phyloP scores from a whole-genome alignment of 2,113 vertebrate species.

The Rhagologus leucostigma region DNA sequence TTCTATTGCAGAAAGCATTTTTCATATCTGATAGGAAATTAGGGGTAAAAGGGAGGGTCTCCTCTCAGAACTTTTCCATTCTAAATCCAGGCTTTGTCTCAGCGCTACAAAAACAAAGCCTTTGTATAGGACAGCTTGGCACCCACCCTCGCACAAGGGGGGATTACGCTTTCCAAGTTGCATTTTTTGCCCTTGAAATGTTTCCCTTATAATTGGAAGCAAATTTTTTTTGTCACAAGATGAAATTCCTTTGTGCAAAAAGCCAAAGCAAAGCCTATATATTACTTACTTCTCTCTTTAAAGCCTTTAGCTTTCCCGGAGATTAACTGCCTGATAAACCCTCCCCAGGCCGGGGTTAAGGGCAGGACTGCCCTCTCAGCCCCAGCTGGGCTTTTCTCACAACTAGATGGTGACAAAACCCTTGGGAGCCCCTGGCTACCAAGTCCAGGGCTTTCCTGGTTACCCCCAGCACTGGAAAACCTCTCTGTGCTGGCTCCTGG shows the following conservation, averaged over 20 bases:
- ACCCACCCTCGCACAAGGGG: neutral
- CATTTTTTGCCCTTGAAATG: constrained; percentile 26
- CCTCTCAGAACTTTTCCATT: neutral
- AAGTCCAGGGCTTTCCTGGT: neutral
- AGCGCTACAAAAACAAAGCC: neutral
- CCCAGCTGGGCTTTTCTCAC: neutral
- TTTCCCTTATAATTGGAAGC: constrained; percentile 15
- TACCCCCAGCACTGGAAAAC: neutral
- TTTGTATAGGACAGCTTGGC: neutral
- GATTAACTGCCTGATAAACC: neutral
- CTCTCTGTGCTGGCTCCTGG: neutral
- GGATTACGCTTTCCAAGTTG: neutral
- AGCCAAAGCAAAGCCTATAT: neutral
- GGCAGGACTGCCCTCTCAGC: neutral
- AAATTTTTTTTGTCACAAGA: constrained; percentile 21
- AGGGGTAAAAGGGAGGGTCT: neutral
- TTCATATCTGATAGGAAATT: neutral
- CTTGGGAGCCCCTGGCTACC: neutral
- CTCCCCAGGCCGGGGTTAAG: neutral
- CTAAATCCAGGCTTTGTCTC: neutral
- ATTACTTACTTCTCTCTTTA: neutral
- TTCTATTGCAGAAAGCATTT: neutral
- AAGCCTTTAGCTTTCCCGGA: neutral
- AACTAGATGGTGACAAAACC: neutral
- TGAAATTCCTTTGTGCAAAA: constrained; percentile 13